Conservation (phyloP, 2,888 invertebrate species). For the Pheosia gnoma region DNA sequence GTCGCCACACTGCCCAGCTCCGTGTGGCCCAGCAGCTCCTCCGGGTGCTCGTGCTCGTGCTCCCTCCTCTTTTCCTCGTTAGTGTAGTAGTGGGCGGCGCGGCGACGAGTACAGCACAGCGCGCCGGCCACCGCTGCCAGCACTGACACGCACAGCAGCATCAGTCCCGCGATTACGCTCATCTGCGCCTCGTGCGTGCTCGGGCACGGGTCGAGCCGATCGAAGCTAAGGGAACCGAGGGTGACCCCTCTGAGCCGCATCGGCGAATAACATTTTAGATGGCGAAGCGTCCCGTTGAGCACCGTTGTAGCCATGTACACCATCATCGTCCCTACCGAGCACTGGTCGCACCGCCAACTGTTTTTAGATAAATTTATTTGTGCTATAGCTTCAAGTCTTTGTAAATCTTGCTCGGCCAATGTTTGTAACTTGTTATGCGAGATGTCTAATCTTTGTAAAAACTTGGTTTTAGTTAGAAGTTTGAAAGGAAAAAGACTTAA, state of each 20-base stretch:
- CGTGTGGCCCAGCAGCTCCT: slow-evolving; percentile 63
- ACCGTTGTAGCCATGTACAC: slow-evolving; percentile 82
- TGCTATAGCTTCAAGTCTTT: slow-evolving; percentile 83
- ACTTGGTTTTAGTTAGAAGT: slow-evolving; percentile 81
- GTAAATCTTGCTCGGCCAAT: slow-evolving; percentile 83
- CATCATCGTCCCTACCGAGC: slow-evolving; percentile 84
- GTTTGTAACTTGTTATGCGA: slow-evolving; percentile 89
- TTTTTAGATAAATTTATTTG: slow-evolving; percentile 84
- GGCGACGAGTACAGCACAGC: slow-evolving; percentile 87
- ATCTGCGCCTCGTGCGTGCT: slow-evolving; percentile 82
- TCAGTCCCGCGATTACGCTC: slow-evolving; percentile 82
- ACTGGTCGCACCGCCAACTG: slow-evolving; percentile 88
- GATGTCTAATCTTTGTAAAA: slow-evolving; percentile 87
- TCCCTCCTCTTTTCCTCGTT: slow-evolving; percentile 87
- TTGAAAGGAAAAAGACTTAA: slow-evolving; percentile 84
- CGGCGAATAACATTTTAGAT: slow-evolving; percentile 85
- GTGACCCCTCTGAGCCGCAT: slow-evolving; percentile 75
- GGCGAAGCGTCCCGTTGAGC: slow-evolving; percentile 75
- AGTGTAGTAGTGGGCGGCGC: slow-evolving; percentile 90
- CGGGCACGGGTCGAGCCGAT: slow-evolving; percentile 69
- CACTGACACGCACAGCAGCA: slow-evolving; percentile 66
- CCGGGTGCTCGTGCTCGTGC: slow-evolving; percentile 70
- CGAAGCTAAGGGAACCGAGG: slow-evolving; percentile 60
- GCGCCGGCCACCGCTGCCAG: slow-evolving; percentile 83
- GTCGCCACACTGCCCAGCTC: slow-evolving; percentile 71